Conservation (phyloP, 2,113 vertebrate species). For the Cacatua alba region DNA sequence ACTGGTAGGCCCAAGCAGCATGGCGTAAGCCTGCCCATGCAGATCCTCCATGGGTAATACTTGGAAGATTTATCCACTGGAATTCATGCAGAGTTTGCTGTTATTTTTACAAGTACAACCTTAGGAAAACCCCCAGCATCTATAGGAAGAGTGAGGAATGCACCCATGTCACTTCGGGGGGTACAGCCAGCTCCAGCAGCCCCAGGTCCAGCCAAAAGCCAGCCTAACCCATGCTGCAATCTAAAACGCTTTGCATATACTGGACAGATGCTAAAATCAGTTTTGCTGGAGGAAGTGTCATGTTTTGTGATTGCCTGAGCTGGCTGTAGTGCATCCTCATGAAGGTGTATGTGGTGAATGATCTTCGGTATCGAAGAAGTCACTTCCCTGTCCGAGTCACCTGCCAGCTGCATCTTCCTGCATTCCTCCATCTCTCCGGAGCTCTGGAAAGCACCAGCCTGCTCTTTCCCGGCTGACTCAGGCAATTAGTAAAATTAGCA, state of each 20-base stretch:
- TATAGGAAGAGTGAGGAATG: fast-evolving
- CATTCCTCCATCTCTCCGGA: not conserved
- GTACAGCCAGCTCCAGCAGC: fast-evolving
- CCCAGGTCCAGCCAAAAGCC: not conserved
- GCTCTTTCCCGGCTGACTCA: slow-evolving; percentile 37
- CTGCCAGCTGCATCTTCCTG: not conserved
- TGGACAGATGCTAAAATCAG: too few species aligned
- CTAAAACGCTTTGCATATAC: fast-evolving
- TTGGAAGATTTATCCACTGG: too few species aligned
- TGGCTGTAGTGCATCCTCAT: not conserved
- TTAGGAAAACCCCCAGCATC: fast-evolving
- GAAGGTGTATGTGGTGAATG: not conserved
- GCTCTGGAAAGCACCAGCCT: not conserved
- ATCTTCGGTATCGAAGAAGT: not conserved
- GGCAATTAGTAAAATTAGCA: slow-evolving; percentile 40
- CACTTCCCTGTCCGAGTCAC: not conserved
- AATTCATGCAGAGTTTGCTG: not conserved
- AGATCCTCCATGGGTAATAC: fast-evolving
- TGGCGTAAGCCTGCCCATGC: not conserved
- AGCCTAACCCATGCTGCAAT: fast-evolving
- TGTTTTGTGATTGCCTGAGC: not conserved
- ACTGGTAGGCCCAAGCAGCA: not conserved
- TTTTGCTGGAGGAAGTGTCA: not conserved
- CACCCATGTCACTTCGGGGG: fast-evolving
- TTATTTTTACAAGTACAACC: not conserved